Evolutionary conservation across 1,140 invertebrate genomes (phyloP).

Genomic region (Bombus vancouverensis): DNA sequence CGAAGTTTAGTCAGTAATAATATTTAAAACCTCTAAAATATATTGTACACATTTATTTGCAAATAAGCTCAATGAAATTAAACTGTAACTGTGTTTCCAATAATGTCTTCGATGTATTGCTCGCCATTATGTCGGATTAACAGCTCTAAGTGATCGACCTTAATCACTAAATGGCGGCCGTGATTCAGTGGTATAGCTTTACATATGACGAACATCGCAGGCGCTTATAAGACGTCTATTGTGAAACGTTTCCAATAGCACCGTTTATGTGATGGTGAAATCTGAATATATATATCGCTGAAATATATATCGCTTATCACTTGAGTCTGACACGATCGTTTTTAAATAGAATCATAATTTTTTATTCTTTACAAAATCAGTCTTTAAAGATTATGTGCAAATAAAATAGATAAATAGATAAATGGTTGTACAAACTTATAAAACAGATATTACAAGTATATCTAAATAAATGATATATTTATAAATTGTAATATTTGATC

Average conservation of each 20-base stretch:
- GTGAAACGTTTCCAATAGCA: neutral
- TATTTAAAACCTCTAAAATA: too few relatives aligned
- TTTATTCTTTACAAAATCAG: neutral
- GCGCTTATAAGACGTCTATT: neutral
- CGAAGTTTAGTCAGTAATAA: too few relatives aligned
- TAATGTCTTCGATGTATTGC: neutral
- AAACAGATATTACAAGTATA: too few relatives aligned
- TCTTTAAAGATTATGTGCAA: neutral
- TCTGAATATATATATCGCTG: too few relatives aligned
- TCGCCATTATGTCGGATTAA: neutral
- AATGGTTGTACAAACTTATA: neutral
- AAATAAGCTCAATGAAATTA: neutral
- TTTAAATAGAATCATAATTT: neutral
- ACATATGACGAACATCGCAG: neutral
- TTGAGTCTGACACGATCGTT: fast-evolving
- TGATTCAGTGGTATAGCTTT: conserved; percentile 20
- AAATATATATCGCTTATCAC: neutral
- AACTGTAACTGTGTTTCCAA: neutral
- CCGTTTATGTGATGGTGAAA: neutral
- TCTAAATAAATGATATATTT: neutral
- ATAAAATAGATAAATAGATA: neutral
- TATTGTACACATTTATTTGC: neutral
- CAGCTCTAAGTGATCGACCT: neutral
- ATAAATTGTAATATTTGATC: neutral
- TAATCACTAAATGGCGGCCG: conserved; percentile 13